Conservation (phyloP, 2,113 vertebrate genomes). For the Nansenia antarctica region DNA sequence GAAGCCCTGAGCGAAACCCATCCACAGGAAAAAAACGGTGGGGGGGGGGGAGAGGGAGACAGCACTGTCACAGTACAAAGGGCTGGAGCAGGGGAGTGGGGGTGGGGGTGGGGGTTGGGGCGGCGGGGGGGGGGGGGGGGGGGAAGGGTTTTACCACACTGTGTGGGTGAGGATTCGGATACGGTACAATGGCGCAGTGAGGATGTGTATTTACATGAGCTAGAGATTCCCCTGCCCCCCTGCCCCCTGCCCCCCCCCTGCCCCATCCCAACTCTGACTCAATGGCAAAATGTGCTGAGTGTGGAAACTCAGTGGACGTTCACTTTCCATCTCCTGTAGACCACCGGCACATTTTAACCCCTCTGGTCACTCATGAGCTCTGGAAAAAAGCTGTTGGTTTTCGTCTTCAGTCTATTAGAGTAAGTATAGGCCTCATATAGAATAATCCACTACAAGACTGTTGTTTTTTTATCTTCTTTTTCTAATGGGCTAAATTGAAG, state of each 20-base stretch:
- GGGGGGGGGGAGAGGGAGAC: conserved; percentile 25
- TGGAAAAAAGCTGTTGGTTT: conserved; percentile 22
- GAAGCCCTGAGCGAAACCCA: conserved; percentile 26
- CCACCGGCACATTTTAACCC: conserved; percentile 17
- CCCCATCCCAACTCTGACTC: conserved; percentile 33
- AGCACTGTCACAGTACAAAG: conserved; percentile 42
- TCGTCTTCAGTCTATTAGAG: conserved; percentile 23
- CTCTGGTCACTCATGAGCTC: neutral
- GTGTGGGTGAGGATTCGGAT: conserved; percentile 41
- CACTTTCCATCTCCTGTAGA: conserved; percentile 36
- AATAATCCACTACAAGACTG: conserved; percentile 17
- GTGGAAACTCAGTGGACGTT: conserved; percentile 38
- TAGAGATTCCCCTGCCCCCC: conserved; percentile 24
- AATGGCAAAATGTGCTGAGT: conserved; percentile 36
- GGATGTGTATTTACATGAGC: conserved; percentile 57
- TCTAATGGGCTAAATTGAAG: conserved; percentile 61
- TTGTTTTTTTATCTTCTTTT: conserved; percentile 9
- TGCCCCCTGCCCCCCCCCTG: neutral
- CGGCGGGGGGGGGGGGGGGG: neutral
- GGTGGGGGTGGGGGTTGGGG: neutral
- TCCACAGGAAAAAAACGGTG: conserved; percentile 50
- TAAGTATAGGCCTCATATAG: too few relatives aligned
- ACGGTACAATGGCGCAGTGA: conserved; percentile 28
- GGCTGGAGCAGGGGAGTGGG: conserved; percentile 46
- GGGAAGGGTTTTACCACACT: neutral